A percentile compares a stretch with the other conserved stretches of the same genome.
These are phyloP conservation scores for Noctua comes DNA, from an alignment of 2,888 invertebrate genomes.

Conservation along the genomic window DNA sequence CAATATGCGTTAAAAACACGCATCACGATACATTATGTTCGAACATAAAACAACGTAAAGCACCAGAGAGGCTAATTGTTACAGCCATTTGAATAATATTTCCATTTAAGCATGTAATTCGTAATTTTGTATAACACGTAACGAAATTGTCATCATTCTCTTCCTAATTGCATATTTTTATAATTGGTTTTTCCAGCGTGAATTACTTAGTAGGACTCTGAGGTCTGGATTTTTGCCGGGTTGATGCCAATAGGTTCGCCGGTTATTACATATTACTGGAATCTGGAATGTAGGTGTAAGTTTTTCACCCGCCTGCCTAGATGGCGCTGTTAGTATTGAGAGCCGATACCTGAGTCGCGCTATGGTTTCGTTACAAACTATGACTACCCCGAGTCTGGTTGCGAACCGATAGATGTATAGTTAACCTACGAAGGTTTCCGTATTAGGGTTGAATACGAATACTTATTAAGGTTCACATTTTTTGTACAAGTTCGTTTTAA, in stretches of 20 bases:
- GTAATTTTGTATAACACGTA: conserved; percentile 20
- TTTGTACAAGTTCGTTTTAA: not conserved
- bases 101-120: conserved; percentile 33
- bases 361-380: not conserved
- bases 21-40: conserved; percentile 24
- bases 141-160: conserved; percentile 2
- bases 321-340: not conserved
- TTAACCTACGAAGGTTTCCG: not conserved
- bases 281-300: not conserved
- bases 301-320: not conserved
- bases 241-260: not conserved
- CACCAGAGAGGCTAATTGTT: conserved; percentile 26
- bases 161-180: conserved; percentile 11
- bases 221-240: not conserved
- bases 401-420: not conserved
- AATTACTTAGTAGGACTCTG: not conserved
- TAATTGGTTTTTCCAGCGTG: not conserved
- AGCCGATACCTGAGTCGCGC: not conserved
- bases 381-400: not conserved
- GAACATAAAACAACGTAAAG: conserved; percentile 28
- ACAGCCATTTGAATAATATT: conserved; percentile 49
- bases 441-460: not conserved
- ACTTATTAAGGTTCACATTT: not conserved
- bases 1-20: conserved; percentile 18
- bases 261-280: not conserved